Base-by-base conservation (phyloP, 2,797 vertebrate genomes). In the Buphagus erythrorhynchus region DNA sequence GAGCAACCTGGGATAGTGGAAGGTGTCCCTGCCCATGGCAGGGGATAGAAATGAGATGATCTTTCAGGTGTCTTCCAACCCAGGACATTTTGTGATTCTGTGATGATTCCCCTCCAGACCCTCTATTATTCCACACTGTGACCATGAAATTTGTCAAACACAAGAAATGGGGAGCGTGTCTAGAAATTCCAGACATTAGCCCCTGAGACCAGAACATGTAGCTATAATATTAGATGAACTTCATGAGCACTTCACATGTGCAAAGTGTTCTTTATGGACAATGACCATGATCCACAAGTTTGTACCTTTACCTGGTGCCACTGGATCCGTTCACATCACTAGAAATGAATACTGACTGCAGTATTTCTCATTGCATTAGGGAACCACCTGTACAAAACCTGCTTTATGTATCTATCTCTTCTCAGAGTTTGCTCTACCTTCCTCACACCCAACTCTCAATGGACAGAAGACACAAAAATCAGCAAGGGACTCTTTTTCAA, bases 391-490 rank as follows among this genome's bases (percentile, higher is more conserved):
- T 48, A 65, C 11, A 55, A 86, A 74, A 36, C 9, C 16, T 45
- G 29, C 51, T 86, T 54, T 66, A 25, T 45, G 7, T 74, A 46
- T 28, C 73, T 54, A 5, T 46, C 8, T 92, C 49, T 83, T 78
- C 76, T 91, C 97, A 99, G 98, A 98, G 86, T 98, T 98, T 95
- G 98, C 98, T 97, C 97, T 98, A 73, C 81, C 90, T 35, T 77
- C 92, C 87, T 98, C 97, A 96, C 97, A 98, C 73, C 16, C 85
- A 87, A 57, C 95, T 90, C 96, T 98, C 74, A 96, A 90, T 40
- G 91, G 97, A 94, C 94, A 52, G 65, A 92, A 95, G 74, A 95
- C 97, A 82, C 86, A 93, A 92, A 97, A 95, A 94, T 92, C 97
- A 88, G 96, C 97, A 97, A 98, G 97, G 91, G 95, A 95, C 85